Percentiles rank a stretch among this genome's conserved stretches.
Conservation (phyloP, 2,797 vertebrate genomes). For the Enteromius thamalakanensis region DNA sequence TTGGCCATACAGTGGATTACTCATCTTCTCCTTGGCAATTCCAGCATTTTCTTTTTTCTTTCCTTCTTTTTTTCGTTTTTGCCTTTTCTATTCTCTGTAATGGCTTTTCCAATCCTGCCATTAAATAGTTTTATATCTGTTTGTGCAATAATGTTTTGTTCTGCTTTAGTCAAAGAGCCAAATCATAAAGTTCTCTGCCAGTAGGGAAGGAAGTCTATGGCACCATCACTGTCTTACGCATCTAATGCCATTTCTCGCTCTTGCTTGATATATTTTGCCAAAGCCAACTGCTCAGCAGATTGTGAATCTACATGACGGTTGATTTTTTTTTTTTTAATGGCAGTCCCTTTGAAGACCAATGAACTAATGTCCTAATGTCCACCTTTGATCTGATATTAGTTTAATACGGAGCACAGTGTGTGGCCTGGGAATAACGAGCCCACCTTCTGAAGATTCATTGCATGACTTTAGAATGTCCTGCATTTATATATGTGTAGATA, state of each 20-base stretch:
- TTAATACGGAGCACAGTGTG: slow-evolving; percentile 24
- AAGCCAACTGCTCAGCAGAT: slow-evolving; percentile 40
- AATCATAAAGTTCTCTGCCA: slow-evolving; percentile 55
- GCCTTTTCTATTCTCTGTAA: slow-evolving; percentile 51
- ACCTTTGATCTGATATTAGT: slow-evolving; percentile 41
- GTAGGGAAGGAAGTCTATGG: slow-evolving; percentile 45
- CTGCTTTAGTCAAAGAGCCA: slow-evolving; percentile 52
- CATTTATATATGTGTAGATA: slow-evolving; percentile 30
- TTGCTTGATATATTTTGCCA: slow-evolving; percentile 44
- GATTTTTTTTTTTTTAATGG: slow-evolving; percentile 26
- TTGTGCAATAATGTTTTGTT: slow-evolving; percentile 65
- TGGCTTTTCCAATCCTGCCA: slow-evolving; percentile 61
- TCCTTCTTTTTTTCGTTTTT: not conserved
- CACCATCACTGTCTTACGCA: slow-evolving; percentile 52
- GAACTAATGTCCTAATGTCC: not conserved
- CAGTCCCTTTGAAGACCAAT: slow-evolving; percentile 32
- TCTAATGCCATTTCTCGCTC: slow-evolving; percentile 37
- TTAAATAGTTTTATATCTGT: slow-evolving; percentile 65
- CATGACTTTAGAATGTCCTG: slow-evolving; percentile 33
- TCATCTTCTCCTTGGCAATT: slow-evolving; percentile 55
- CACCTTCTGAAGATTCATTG: slow-evolving; percentile 26
- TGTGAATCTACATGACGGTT: slow-evolving; percentile 39
- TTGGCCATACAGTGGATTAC: slow-evolving; percentile 50
- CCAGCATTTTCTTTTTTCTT: slow-evolving; percentile 18
- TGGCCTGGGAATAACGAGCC: slow-evolving; percentile 30